Base-by-base conservation (phyloP, 2,888 invertebrate species). In the Metellina segmentata region DNA sequence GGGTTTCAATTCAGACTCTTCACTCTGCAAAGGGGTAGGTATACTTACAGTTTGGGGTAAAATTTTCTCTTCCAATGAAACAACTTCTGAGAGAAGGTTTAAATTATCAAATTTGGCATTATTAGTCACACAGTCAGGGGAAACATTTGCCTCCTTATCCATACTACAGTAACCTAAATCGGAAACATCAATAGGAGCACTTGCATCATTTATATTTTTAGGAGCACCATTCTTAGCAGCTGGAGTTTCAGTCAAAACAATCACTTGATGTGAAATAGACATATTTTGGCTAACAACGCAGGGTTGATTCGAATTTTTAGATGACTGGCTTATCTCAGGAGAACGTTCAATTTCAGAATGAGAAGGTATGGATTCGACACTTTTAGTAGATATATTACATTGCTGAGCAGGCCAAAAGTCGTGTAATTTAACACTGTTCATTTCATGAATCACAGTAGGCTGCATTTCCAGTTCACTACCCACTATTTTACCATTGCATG, bases 151-250 rank as follows among this genome's bases (percentile, higher is more conserved):
- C 53, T 52, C 79, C 77, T 89, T 89, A 7, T 91, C 91, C 77
- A 91, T 49, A 19, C 87, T 87, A n/a, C 34, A 91, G 13, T 91
- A 91, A 48, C 91, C 91, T n/a, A 90, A 85, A 86, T 90, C 90
- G n/a, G 53, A 72, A 53, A 61, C 34, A 79, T 87, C 86, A n/a
- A 53, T n/a, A 61, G 6, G 16, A 16, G 13, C 61, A 16, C 16
- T 16, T 61, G 16, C 61, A 9, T 16, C 13, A 11, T 9, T 11
- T 11, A 6, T 61, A 61, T 13, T 61, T 61, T 7, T 11, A 16
- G 61, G 61, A 2, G 34, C 34, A 34, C 4, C 34, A 34, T 34
- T 34, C 34, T 34, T 34, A 34, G 34, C 4, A 61, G 11, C 61
- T 16, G 61, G 9, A 16, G 61, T 5, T 16, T 61, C 61, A 61